Conservation (phyloP, 2,797 vertebrate species). For the Phoeniculus purpureus region DNA sequence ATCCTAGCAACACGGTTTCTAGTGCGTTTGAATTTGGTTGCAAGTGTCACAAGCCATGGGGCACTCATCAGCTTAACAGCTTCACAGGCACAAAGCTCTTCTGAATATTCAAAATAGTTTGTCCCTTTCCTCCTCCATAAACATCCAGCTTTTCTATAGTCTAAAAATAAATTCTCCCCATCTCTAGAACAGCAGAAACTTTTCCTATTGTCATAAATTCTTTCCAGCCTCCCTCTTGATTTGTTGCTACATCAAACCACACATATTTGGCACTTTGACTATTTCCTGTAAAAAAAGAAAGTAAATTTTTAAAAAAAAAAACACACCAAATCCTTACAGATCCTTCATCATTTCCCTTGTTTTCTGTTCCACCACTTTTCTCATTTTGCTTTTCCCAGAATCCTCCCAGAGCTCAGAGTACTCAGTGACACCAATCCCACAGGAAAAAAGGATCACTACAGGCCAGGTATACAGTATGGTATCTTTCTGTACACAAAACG, state of each 20-base stretch:
- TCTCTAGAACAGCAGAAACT: background rate
- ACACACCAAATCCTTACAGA: background rate
- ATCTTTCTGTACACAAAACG: background rate
- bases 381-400: background rate
- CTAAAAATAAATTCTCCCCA: background rate
- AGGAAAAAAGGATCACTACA: background rate
- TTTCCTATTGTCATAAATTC: background rate
- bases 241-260: background rate
- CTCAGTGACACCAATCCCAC: background rate
- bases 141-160: background rate
- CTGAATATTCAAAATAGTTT: background rate
- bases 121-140: background rate
- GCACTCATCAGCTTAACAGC: background rate
- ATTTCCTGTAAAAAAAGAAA: background rate
- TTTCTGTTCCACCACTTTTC: background rate
- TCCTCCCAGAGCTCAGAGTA: background rate
- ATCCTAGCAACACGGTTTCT: background rate
- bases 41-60: constrained; percentile 18
- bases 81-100: constrained; percentile 13
- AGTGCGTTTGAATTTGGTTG: background rate
- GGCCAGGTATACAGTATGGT: background rate
- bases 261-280: background rate
- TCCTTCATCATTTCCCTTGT: background rate
- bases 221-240: background rate
- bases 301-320: background rate